phyloP scores from a whole-genome alignment of 2,888 invertebrate species.

The Sturmia bella region DNA sequence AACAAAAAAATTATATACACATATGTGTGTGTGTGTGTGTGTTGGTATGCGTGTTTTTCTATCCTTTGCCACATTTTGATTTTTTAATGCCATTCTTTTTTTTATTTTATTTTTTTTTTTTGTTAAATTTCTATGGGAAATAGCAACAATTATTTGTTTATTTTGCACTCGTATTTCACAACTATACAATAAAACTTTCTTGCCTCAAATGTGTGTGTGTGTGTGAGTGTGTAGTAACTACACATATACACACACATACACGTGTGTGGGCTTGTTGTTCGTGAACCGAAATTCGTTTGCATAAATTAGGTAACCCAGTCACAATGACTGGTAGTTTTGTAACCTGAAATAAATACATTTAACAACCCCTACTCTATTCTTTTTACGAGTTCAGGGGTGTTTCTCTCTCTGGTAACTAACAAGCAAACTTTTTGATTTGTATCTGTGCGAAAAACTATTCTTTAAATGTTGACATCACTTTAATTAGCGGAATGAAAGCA shows the following conservation, averaged over 20 bases:
- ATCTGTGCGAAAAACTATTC: no score
- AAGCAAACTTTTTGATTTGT: no score
- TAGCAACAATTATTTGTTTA: slow-evolving; percentile 7
- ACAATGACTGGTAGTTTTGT: background rate
- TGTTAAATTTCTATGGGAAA: background rate
- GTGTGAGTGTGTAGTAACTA: background rate
- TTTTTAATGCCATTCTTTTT: background rate
- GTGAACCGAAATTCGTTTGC: background rate
- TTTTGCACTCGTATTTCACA: slow-evolving; percentile 4
- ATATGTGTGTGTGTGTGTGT: no score
- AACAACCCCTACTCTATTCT: background rate
- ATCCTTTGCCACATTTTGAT: slow-evolving; percentile 5
- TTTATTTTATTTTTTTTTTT: background rate
- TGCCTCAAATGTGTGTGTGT: background rate
- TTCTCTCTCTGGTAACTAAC: no score
- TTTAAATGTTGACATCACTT: no score
- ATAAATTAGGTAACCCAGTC: slow-evolving; percentile 20
- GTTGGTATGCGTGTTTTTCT: background rate
- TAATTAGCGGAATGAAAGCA: no score
- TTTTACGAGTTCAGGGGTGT: no score
- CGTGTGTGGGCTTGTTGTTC: background rate
- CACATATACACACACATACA: background rate
- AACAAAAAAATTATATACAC: no score
- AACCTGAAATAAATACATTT: background rate
- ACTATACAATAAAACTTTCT: slow-evolving; percentile 20